These are phyloP conservation scores for Pandemis cinnamomeana DNA, from an alignment of 2,888 invertebrate genomes.

Conservation along the genomic window DNA sequence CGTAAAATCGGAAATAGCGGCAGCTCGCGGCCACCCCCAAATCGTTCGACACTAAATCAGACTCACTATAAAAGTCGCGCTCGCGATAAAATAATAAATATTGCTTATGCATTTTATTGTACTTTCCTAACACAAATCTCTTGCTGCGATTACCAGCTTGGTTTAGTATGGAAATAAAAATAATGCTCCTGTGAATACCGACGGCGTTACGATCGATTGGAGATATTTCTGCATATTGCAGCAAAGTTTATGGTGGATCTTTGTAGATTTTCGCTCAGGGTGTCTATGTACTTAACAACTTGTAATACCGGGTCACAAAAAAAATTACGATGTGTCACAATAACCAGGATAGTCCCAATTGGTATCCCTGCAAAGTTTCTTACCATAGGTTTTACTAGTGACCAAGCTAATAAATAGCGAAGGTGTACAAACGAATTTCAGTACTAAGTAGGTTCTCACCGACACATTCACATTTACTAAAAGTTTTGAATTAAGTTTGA, in stretches of 20 bases:
- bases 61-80: constrained; percentile 75
- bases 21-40: constrained; percentile 66
- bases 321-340: too few species aligned
- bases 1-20: constrained; percentile 79
- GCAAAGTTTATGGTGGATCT: not conserved
- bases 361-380: too few species aligned
- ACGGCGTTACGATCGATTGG: not conserved
- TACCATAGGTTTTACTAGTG: too few species aligned
- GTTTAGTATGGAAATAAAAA: constrained; percentile 41
- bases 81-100: constrained; percentile 76
- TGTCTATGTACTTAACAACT: not conserved
- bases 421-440: too few species aligned
- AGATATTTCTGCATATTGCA: not conserved
- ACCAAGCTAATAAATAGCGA: too few species aligned
- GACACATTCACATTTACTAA: too few species aligned
- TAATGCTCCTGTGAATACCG: constrained; percentile 21
- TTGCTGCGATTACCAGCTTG: constrained; percentile 43
- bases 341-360: too few species aligned
- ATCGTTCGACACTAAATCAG: constrained; percentile 77
- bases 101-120: constrained; percentile 74
- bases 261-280: not conserved
- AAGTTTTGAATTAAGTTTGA: too few species aligned
- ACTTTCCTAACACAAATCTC: constrained; percentile 65
- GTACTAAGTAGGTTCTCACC: too few species aligned
- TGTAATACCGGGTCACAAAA: not conserved